Evolutionary conservation across 2,888 invertebrate genomes (phyloP).

Genomic region (Perizoma affinitatum): DNA sequence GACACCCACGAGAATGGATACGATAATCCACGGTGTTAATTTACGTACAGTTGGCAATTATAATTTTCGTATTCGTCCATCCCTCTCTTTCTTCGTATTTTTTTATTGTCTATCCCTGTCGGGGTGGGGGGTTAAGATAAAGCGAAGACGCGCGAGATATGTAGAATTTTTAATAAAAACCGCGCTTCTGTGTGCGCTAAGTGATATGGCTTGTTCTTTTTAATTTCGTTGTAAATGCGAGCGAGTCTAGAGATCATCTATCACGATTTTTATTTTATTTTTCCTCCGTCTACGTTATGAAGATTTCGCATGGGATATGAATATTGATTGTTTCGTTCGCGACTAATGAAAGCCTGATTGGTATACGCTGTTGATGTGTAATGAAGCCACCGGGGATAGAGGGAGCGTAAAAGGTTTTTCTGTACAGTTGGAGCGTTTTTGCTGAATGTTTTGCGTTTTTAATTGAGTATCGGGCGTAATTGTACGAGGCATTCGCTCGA

Average conservation of each 20-base stretch:
- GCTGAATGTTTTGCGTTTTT: slow-evolving; percentile 47
- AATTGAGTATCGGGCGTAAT: slow-evolving; percentile 47
- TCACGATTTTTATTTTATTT: slow-evolving; percentile 62
- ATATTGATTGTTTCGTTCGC: slow-evolving; percentile 78
- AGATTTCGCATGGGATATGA: slow-evolving; percentile 83
- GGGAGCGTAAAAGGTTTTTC: slow-evolving; percentile 62
- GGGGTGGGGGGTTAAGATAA: slow-evolving; percentile 71
- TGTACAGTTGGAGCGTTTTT: slow-evolving; percentile 52
- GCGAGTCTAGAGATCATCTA: slow-evolving; percentile 74
- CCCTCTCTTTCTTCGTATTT: slow-evolving; percentile 73
- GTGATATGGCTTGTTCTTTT: slow-evolving; percentile 84
- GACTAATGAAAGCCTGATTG: slow-evolving; percentile 81
- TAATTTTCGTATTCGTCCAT: slow-evolving; percentile 78
- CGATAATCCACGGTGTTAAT: slow-evolving; percentile 77
- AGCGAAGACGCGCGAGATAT: slow-evolving; percentile 80
- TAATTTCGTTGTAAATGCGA: slow-evolving; percentile 80
- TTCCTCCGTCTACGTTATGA: slow-evolving; percentile 58
- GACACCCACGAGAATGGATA: slow-evolving; percentile 38
- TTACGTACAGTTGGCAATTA: slow-evolving; percentile 83
- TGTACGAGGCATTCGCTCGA: slow-evolving; percentile 33
- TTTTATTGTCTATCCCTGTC: slow-evolving; percentile 69
- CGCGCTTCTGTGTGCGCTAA: slow-evolving; percentile 81
- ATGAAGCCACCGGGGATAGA: slow-evolving; percentile 59
- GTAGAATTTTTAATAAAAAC: slow-evolving; percentile 83
- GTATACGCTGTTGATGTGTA: slow-evolving; percentile 75